Base-by-base conservation (phyloP, 2,888 invertebrate species). In the Neoaliturus tenellus region DNA sequence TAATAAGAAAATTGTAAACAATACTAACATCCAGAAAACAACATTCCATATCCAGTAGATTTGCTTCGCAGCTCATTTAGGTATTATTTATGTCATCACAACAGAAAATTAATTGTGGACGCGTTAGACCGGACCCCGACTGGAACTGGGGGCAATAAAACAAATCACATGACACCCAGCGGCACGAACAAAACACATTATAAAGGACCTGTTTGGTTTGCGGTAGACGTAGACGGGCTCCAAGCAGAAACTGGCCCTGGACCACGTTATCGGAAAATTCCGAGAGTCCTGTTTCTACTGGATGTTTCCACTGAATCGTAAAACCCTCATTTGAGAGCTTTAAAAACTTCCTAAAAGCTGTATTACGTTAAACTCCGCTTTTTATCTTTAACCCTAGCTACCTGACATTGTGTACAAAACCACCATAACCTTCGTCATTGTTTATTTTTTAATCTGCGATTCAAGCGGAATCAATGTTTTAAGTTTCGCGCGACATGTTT, bases 1-100 rank as follows among this genome's bases (percentile, higher is more conserved):
- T 62, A 3, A 62, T 62, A 62, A 62, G 58, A 4, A n/a, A 6
- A 58, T 20, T n/a, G 62, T 62, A 28, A 62, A 62, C 62, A 62
- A 62, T 28, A 31, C 28, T 12, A 62, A 62, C 62, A 51, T 4
- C 51, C 23, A 5, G 6, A 8, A 6, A 23, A 12, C 55, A 55
- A 5, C 20, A 55, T 55, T 55, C 55, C 55, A 20, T 0, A 20
- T 0, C 20, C 20, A 14, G 62, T 5, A 20, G 62, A 20, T 55
- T 20, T 62, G 62, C 31, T 8, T 28, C 28, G 62, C 31, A 12
- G 62, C 62, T 28, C 28, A 62, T 62, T 62, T 62, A 12, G 14
- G 2, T 62, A 62, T 28, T 62, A 62, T 62, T 62, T 17, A 62
- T 62, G 62, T 62, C 62, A 62, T 28, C 6, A 17, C 14, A 17